A percentile compares a stretch with the other conserved stretches of the same genome.
Conservation (phyloP, 2,113 vertebrate genomes). For the Apodemus sylvaticus region DNA sequence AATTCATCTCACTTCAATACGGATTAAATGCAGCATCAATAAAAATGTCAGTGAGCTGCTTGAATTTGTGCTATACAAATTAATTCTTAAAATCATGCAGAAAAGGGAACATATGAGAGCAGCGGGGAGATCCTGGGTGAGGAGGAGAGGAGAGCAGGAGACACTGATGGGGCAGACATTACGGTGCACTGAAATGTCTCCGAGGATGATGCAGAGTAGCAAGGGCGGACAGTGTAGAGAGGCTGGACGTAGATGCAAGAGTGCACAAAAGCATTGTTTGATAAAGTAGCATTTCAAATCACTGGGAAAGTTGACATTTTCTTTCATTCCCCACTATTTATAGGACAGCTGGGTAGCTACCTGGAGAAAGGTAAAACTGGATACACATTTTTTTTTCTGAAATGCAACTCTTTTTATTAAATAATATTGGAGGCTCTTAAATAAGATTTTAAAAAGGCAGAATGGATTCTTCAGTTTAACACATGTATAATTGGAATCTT, state of each 20-base stretch:
- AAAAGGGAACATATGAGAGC: slow-evolving; percentile 1
- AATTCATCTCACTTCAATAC: not conserved
- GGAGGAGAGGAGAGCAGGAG: not conserved
- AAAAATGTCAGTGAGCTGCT: slow-evolving; percentile 6
- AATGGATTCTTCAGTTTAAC: slow-evolving; percentile 23
- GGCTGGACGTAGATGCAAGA: not conserved
- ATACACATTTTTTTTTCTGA: not conserved
- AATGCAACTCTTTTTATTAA: not conserved
- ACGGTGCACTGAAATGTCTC: not conserved
- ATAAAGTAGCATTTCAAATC: slow-evolving; percentile 4
- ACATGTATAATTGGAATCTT: slow-evolving; percentile 25
- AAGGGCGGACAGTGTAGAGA: not conserved
- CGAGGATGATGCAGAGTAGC: not conserved
- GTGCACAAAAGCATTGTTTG: not conserved
- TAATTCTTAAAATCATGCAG: slow-evolving; percentile 18
- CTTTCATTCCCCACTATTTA: not conserved
- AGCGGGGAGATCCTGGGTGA: not conserved
- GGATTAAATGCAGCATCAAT: not conserved
- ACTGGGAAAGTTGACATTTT: not conserved
- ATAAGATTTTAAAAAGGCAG: not conserved
- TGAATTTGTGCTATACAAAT: slow-evolving; percentile 23
- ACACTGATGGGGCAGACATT: not conserved
- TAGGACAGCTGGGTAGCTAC: not conserved
- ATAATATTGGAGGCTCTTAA: not conserved
- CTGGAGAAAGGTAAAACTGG: slow-evolving; percentile 21